Evolutionary conservation across 2,113 vertebrate genomes (phyloP), one percentile per base, ranked within the genome.

Genomic region (Speoplatyrhinus poulsoni): DNA sequence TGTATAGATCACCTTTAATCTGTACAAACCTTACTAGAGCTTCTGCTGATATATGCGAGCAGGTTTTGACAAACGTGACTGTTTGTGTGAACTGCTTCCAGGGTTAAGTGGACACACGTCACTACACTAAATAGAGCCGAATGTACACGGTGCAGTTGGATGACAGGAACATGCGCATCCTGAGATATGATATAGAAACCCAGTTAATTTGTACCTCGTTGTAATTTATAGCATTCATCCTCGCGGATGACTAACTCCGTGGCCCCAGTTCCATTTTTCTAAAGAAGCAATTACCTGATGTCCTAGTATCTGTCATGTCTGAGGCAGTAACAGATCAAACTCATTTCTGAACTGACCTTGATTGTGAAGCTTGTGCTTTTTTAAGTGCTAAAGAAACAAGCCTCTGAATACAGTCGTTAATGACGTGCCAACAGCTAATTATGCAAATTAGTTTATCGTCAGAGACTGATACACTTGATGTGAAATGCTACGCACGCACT

Each of bases 221-320:
- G 70, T 68, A 85, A 84, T 90, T 91, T 87, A 84, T 88, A 84
- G 87, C 59, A 83, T 88, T 65, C 83, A 81, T 74, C 73, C 80
- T 69, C 68, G 77, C 63, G 81, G 85, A 87, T 87, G 81, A 87
- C 70, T 79, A 82, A 82, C 76, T 88, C 86, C 76, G 76, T 46
- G 70, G 76, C 79, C 77, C 60, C 86, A 73, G 11, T 82, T 81
- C 72, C 71, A 72, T 76, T 86, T 90, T 89, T 89, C 82, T 80
- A 83, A 83, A 83, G 83, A 90, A 88, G 90, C 91, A 91, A 91
- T 92, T 93, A 92, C 80, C 77, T 85, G 84, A 88, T 53, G 60
- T 84, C 67, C 65, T 76, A 67, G 76, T 84, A 87, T 90, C 86
- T 86, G 87, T 85, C 85, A 87, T 77, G 73, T 85, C 82, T 63